Evolutionary conservation across 2,797 vertebrate genomes (phyloP).

Genomic region (Apogon talboti): DNA sequence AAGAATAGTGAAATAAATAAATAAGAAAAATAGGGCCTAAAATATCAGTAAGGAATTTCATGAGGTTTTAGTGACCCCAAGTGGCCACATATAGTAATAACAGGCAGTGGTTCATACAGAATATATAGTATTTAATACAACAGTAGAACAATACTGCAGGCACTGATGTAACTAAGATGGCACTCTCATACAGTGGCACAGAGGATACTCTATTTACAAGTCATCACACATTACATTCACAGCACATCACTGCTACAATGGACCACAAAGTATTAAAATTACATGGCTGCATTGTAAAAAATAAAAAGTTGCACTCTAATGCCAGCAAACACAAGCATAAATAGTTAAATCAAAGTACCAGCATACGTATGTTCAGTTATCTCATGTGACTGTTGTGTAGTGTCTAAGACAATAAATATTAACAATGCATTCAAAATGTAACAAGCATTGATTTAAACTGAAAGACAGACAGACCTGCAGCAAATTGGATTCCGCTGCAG

Average conservation of each 20-base stretch:
- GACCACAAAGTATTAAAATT: conserved; percentile 31
- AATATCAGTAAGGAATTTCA: conserved; percentile 1
- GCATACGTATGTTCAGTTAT: conserved; percentile 55
- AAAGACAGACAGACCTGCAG: conserved; percentile 29
- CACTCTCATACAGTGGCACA: conserved; percentile 32
- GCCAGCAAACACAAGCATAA: conserved; percentile 60
- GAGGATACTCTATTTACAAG: conserved; percentile 61
- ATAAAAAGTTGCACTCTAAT: conserved; percentile 47
- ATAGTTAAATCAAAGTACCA: conserved; percentile 68
- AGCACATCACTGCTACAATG: conserved; percentile 60
- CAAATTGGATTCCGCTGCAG: conserved; percentile 29
- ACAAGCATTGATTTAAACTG: conserved; percentile 32
- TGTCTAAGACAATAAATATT: conserved; percentile 80
- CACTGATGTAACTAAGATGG: conserved; percentile 35
- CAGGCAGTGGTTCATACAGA: conserved; percentile 19
- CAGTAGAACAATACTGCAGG: conserved; percentile 68
- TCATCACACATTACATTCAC: conserved; percentile 56
- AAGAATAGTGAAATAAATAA: conserved; percentile 10
- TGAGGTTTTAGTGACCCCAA: conserved; percentile 55
- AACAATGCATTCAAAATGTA: conserved; percentile 45
- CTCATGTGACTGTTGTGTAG: conserved; percentile 64
- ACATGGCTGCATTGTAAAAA: conserved; percentile 37
- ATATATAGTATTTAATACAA: conserved; percentile 69
- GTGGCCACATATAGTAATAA: conserved; percentile 48
- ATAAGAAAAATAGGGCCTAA: not conserved